Base-by-base conservation (phyloP, 2,113 vertebrate genomes). In the Glaucidium brasilianum region DNA sequence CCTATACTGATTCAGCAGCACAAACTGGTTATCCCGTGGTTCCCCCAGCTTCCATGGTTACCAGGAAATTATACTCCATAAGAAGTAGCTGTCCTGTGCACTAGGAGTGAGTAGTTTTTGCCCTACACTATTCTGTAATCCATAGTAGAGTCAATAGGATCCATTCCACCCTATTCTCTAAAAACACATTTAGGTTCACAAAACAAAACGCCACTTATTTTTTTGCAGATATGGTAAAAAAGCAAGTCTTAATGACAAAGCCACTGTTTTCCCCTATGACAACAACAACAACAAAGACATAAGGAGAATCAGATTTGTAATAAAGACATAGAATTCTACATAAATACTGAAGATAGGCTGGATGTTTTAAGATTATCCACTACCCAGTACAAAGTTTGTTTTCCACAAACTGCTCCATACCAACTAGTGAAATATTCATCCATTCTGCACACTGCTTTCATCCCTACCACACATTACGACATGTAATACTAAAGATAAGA, bases 401-500 rank as follows among this genome's bases (percentile, higher is more conserved):
- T 89, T 27, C 56, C 53, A 29, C 23, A 78, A 83, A n/a, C 30
- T 68, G 47, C n/a, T 74, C 16, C 25, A 53, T 68, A 45, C 17
- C 30, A 64, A 12, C n/a, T 23, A 50, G 1, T 81, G 62, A 92
- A 95, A 78, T 52, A 64, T 83, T 94, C 35, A 89, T 75, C 34
- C 39, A n/a, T 92, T 67, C 64, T 53, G 17, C 13, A 12, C 25
- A 79, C 35, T 73, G 35, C 83, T 95, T 96, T 95, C 39, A 95
- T 94, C 86, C 79, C 55, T 84, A 81, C 29, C 50, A 90, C 71
- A 89, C n/a, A 39, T 78, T 72, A 53, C 22, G 87, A 78, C 86
- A 94, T 50, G 34, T 45, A 69, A 75, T 72, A 72, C 39, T 78
- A 69, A 86, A 92, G 88, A 93, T 91, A 94, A 96, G 76, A 78